A percentile compares a stretch with the other conserved stretches of the same genome.
phyloP scores from a whole-genome alignment of 2,113 vertebrate genomes.

The Calonectris borealis region DNA sequence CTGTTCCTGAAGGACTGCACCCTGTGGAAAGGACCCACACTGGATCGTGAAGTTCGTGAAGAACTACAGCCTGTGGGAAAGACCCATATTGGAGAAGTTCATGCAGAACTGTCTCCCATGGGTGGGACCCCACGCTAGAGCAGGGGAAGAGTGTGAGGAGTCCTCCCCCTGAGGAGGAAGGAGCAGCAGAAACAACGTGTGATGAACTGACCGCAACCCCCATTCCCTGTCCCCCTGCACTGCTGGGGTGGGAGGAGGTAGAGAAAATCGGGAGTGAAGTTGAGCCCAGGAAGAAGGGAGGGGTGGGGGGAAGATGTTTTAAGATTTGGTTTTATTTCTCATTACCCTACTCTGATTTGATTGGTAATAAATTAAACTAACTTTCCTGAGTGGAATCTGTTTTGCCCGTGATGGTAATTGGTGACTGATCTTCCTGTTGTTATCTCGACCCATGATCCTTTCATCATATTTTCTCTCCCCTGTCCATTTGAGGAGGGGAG shows the following conservation, averaged over 20 bases:
- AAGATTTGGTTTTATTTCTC: not conserved
- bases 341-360: not conserved
- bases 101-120: not conserved
- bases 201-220: not conserved
- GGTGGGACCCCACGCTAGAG: accelerated
- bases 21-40: accelerated
- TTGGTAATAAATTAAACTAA: not conserved
- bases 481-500: not conserved
- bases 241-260: accelerated
- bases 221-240: accelerated
- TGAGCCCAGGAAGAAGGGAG: not conserved
- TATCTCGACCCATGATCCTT: not conserved
- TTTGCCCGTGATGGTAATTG: not conserved
- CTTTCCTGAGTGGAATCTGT: not conserved
- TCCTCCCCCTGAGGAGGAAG: not conserved
- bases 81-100: accelerated
- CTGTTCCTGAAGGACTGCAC: not conserved
- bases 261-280: not conserved
- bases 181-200: not conserved
- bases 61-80: not conserved
- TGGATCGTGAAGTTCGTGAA: too few relatives aligned
- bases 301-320: not conserved
- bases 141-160: not conserved
- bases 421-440: not conserved
- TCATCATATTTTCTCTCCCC: not conserved